These are phyloP conservation scores for Todiramphus chloris DNA, from an alignment of 2,113 vertebrate genomes.

Conservation along the genomic window DNA sequence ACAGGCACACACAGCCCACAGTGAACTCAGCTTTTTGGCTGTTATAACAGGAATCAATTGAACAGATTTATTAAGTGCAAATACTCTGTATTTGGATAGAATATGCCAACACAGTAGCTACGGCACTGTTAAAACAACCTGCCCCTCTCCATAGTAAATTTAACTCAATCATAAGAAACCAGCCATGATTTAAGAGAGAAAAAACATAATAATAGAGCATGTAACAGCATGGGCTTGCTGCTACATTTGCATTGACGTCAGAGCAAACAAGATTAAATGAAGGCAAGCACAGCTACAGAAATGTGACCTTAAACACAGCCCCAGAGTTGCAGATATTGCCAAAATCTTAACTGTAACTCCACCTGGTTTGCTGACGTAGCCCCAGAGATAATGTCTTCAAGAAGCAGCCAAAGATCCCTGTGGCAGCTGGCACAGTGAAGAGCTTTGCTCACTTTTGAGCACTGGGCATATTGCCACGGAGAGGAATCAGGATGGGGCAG, in stretches of 20 bases:
- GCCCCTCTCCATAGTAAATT: neutral
- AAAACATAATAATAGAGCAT: neutral
- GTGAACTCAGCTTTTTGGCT: slow-evolving; percentile 20
- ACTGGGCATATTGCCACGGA: neutral
- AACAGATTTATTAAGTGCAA: slow-evolving; percentile 29
- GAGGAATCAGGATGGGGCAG: neutral
- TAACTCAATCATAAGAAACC: slow-evolving; percentile 9
- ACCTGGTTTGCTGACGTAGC: slow-evolving; percentile 17
- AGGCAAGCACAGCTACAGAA: slow-evolving; percentile 55
- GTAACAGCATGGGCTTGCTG: slow-evolving; percentile 53
- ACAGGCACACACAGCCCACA: neutral
- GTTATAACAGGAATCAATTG: neutral
- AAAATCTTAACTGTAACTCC: slow-evolving; percentile 16
- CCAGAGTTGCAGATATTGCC: slow-evolving; percentile 34
- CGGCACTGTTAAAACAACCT: neutral
- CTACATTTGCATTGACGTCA: slow-evolving; percentile 69
- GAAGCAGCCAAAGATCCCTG: neutral
- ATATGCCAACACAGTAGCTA: neutral
- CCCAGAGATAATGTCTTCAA: neutral
- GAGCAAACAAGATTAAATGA: slow-evolving; percentile 69
- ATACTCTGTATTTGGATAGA: neutral
- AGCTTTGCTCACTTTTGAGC: neutral
- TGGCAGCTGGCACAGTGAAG: neutral
- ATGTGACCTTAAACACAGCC: slow-evolving; percentile 60
- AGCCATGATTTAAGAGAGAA: slow-evolving; percentile 19